Base-by-base conservation (phyloP, 2,113 vertebrate species). In the Centropus unirufus region DNA sequence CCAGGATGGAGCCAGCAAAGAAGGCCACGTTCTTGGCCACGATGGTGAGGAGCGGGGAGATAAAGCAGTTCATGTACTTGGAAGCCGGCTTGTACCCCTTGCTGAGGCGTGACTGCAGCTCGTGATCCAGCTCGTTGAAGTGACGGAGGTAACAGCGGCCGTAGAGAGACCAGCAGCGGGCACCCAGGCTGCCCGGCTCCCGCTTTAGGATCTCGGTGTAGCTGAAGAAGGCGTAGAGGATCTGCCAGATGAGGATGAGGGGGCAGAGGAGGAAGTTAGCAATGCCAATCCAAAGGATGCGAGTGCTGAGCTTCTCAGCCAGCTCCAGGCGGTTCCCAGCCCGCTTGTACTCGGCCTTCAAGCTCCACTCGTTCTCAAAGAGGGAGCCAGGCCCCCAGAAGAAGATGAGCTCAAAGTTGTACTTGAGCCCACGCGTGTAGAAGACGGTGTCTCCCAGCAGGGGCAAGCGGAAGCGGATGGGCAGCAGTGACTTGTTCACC, bases 31-130 rank as follows among this genome's bases (percentile, higher is more conserved):
- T 99, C 98, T 99, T 99, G 87, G 99, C 99, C 95, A 99, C 98
- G 23, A 99, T 98, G 2, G 99, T 99, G 95, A 99, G 97, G 83
- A 99, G 98, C 0, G 99, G 99, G 11, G 99, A 99, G 92, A 99
- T 98, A 96, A 99, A 99, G 92, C 99, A 99, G 98, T 99, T 99
- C 99, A 99, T 99, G 90, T 99, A 99, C 96, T 99, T 99, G 97
- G 99, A 99, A 70, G 99, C 98, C 2, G 99, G 98, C 96, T 99
- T 99, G 97, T 99, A 99, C 76, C 99, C 99, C 93, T 99, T 99
- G 97, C 97, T 99, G 94, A 99, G 99, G 62, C 99, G 99, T 0
- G 99, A 99, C 96, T 99, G 99, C 85, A 99, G 98, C 96, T 99
- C 99, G 0, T 99, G 99, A 93, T 99, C 99, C 93, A 99, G 97